Evolutionary conservation across 1,140 invertebrate species (phyloP), one percentile per base, ranked within the genome.

Genomic region (Kradibia gibbosae): DNA sequence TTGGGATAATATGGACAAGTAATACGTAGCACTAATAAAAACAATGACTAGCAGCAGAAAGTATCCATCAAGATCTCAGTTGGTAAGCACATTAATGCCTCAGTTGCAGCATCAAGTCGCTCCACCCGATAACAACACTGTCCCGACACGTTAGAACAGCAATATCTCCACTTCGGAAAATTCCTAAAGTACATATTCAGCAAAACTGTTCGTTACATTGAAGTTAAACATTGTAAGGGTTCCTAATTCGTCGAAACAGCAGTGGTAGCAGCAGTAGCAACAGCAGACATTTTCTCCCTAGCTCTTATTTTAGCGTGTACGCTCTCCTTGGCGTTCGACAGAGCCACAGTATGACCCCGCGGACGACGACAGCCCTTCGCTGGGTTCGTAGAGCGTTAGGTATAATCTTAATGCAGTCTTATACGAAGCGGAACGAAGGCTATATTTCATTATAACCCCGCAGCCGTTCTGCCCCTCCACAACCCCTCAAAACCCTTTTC

Each of bases 351-450:
- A 73, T 75, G 78, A 65, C 80, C 83, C 79, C 83, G 71, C 84
- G 67, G 60, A 65, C 53, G 36, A 2, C 7, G 5, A 60, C 73
- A 71, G 17, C 81, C 75, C 62, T 77, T 71, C 74, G 25, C 45
- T 57, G 28, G 34, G 8, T 5, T 45, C 65, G 55, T 39, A 73
- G 62, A 81, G 80, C 88, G 88, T 88, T 87, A 89, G 85, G 89
- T 91, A 90, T 91, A 91, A 91, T 91, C 90, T 91, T 91, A 91
- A 91, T 91, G 90, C 90, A 91, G 90, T 91, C 90, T 91, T 91
- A 90, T 89, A 88, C 89, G 85, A 88, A 87, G 89, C 90, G 90
- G 87, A 91, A 91, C 89, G 87, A 82, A 87, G 82, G 86, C 89
- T 91, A 91, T 91, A 91, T 91, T 91, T 91, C 90, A 91, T 91